A percentile compares a stretch with the other conserved stretches of the same genome.
phyloP scores from a whole-genome alignment of 2,113 vertebrate genomes.

The Cercocebus atys region DNA sequence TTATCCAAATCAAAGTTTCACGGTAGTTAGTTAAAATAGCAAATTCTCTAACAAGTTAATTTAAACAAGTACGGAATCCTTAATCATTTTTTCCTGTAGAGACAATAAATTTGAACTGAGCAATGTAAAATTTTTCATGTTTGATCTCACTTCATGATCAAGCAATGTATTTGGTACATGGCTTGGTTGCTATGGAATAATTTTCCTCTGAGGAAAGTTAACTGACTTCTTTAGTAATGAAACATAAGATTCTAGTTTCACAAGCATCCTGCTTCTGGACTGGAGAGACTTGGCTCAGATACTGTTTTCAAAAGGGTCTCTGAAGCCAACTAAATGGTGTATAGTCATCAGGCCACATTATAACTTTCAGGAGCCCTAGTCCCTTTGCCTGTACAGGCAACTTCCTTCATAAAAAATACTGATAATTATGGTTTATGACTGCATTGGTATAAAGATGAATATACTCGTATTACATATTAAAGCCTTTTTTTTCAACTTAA shows the following conservation, averaged over 20 bases:
- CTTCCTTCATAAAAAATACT: background rate
- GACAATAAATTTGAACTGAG: background rate
- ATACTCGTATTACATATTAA: background rate
- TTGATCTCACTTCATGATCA: background rate
- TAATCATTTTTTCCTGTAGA: background rate
- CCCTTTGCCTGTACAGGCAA: background rate
- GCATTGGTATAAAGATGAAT: background rate
- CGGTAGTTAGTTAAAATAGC: background rate
- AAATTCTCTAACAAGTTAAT: background rate
- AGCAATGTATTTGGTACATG: background rate
- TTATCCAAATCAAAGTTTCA: background rate
- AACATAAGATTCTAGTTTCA: background rate
- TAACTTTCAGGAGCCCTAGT: background rate
- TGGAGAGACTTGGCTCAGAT: background rate
- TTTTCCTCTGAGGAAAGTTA: background rate
- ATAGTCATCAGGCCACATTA: background rate
- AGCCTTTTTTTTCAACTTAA: background rate
- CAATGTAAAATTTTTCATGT: background rate
- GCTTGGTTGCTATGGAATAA: background rate
- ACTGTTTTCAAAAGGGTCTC: background rate
- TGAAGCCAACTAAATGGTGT: background rate
- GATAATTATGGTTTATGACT: background rate
- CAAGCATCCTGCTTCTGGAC: background rate
- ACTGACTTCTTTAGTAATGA: conserved; percentile 5
- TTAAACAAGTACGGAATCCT: background rate